A percentile compares a stretch with the other conserved stretches of the same genome.
These are phyloP conservation scores for Elymnias hypermnestra DNA, from an alignment of 1,140 invertebrate genomes.

Conservation along the genomic window DNA sequence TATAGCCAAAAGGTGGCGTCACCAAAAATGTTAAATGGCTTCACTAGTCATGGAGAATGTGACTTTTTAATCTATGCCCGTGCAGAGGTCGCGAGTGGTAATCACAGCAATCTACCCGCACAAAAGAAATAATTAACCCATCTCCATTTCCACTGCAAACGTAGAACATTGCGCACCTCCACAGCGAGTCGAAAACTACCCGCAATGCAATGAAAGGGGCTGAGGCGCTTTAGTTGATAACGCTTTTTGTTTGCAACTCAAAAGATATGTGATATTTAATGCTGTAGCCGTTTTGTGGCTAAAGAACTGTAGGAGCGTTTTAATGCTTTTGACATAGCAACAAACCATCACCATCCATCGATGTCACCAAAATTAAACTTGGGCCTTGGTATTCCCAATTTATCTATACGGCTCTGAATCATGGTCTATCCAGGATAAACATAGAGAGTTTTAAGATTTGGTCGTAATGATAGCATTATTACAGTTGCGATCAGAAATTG, in stretches of 20 bases:
- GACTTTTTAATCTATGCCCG: slow-evolving; percentile 11
- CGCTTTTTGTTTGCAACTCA: background rate
- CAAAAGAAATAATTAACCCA: slow-evolving; percentile 63
- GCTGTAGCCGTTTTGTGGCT: background rate
- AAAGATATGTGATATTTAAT: background rate
- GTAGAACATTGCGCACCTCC: slow-evolving; percentile 9
- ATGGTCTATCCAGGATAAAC: too few relatives aligned
- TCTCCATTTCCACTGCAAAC: slow-evolving; percentile 37
- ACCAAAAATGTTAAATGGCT: too few relatives aligned
- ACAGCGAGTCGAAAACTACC: too few relatives aligned
- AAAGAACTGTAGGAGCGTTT: background rate
- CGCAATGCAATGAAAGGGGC: slow-evolving; percentile 5
- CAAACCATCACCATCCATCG: too few relatives aligned
- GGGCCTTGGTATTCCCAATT: too few relatives aligned
- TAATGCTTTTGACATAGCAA: background rate
- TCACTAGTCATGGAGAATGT: too few relatives aligned
- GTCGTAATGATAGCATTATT: too few relatives aligned
- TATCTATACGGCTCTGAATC: too few relatives aligned
- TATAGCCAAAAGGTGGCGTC: too few relatives aligned
- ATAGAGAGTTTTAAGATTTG: too few relatives aligned
- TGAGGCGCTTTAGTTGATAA: slow-evolving; percentile 9
- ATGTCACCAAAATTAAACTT: too few relatives aligned
- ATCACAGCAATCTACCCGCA: slow-evolving; percentile 51
- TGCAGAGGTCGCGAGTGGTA: slow-evolving; percentile 27
- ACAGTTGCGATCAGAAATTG: too few relatives aligned